phyloP scores from a whole-genome alignment of 1,140 invertebrate genomes.

The Meloidogyne hapla region DNA sequence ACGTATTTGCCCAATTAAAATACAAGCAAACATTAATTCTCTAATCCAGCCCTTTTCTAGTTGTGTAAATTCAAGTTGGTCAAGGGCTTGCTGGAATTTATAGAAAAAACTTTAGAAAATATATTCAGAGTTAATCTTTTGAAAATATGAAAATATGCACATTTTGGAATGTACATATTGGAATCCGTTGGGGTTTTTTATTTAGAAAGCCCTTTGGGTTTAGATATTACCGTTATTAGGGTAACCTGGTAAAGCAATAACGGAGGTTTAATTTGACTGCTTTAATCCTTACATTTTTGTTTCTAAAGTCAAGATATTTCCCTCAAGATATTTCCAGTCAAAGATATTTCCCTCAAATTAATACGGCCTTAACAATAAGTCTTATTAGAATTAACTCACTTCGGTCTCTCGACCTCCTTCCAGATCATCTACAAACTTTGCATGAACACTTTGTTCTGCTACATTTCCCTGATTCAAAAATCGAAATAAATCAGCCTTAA shows the following conservation, averaged over 20 bases:
- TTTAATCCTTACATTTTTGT: no score
- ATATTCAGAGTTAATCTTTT: no score
- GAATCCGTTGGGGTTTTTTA: no score
- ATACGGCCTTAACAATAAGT: no score
- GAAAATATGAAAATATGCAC: no score
- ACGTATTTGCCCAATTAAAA: conserved; percentile 87
- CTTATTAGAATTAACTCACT: conserved; percentile 29
- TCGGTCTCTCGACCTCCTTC: conserved; percentile 36
- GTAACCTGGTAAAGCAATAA: background rate
- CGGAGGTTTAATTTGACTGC: no score
- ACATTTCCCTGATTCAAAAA: conserved; percentile 54
- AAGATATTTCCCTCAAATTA: no score
- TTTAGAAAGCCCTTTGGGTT: no score
- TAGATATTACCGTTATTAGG: no score
- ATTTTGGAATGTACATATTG: no score
- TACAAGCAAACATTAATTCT: conserved; percentile 90
- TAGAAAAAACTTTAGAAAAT: no score
- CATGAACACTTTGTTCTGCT: conserved; percentile 10
- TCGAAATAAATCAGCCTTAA: conserved; percentile 33
- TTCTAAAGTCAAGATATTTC: conserved; percentile 3
- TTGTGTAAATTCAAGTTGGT: conserved; percentile 90
- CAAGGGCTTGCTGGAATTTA: conserved; percentile 82
- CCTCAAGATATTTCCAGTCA: background rate
- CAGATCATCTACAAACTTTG: conserved; percentile 48
- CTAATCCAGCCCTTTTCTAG: conserved; percentile 92